These are phyloP conservation scores for Lophura nycthemera DNA, from an alignment of 2,113 vertebrate species.

Conservation along the genomic window DNA sequence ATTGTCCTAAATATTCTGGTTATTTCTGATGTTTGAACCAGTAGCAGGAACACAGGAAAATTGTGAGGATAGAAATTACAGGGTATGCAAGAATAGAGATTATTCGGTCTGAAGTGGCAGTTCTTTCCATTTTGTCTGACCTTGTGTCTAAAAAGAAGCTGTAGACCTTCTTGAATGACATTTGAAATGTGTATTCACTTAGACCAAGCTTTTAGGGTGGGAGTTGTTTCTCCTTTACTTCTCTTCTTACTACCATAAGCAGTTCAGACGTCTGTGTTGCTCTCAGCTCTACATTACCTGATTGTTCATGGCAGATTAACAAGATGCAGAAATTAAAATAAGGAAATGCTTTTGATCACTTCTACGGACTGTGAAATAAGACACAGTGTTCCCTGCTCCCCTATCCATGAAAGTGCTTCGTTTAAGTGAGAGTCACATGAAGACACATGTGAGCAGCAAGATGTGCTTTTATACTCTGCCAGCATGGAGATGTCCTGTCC, in stretches of 20 bases:
- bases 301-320: neutral
- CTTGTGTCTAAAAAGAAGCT: constrained; percentile 14
- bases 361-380: neutral
- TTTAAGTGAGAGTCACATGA: neutral
- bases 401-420: neutral
- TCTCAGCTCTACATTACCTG: neutral
- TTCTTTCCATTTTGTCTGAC: constrained; percentile 52
- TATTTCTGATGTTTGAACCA: constrained; percentile 38
- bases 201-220: neutral
- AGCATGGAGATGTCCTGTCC: neutral
- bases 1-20: constrained; percentile 33
- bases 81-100: constrained; percentile 5
- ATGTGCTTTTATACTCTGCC: neutral
- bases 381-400: neutral
- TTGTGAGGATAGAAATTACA: constrained; percentile 8
- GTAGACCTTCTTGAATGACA: constrained; percentile 8
- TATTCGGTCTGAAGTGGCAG: constrained; percentile 16
- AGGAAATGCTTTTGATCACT: constrained; percentile 19
- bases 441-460: neutral
- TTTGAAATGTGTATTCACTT: neutral
- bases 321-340: constrained; percentile 11
- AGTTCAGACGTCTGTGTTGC: neutral
- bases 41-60: constrained; percentile 5
- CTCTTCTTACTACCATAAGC: neutral
- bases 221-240: constrained; percentile 13